Conservation (phyloP, 2,113 vertebrate genomes). For the Coptodon bakossiorum region DNA sequence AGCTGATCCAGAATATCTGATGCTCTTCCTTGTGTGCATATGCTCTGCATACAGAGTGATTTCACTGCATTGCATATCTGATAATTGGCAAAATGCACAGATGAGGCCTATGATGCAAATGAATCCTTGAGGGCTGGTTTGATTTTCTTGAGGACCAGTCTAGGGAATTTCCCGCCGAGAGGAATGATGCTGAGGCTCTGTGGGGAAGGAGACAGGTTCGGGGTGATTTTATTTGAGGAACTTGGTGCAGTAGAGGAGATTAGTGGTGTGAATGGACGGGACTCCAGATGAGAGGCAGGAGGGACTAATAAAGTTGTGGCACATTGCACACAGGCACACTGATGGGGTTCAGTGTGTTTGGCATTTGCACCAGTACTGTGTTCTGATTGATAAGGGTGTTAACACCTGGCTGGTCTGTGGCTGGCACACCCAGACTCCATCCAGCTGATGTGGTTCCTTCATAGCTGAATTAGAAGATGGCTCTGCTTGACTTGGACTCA, state of each 20-base stretch:
- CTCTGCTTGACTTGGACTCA: background rate
- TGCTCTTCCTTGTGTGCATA: background rate
- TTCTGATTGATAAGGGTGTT: background rate
- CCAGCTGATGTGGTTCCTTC: background rate
- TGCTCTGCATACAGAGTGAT: background rate
- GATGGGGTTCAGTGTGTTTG: background rate
- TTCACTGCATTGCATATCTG: background rate
- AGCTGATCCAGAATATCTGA: background rate
- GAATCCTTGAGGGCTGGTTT: background rate
- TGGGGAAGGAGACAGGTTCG: fast-evolving
- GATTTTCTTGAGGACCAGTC: background rate
- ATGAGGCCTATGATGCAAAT: background rate
- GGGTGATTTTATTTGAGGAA: background rate
- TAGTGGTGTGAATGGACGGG: background rate
- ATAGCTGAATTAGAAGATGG: background rate
- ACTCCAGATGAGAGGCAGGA: background rate
- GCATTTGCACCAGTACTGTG: background rate
- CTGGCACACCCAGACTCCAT: background rate
- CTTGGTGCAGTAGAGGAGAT: background rate
- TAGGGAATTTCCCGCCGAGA: background rate
- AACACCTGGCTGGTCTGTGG: background rate
- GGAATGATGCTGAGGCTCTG: background rate
- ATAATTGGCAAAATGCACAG: background rate
- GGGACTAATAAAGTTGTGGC: background rate
- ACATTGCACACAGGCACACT: background rate